Percentiles rank a stretch among this genome's conserved stretches.
Conservation (phyloP, 2,113 vertebrate genomes). For the Orycteropus afer region DNA sequence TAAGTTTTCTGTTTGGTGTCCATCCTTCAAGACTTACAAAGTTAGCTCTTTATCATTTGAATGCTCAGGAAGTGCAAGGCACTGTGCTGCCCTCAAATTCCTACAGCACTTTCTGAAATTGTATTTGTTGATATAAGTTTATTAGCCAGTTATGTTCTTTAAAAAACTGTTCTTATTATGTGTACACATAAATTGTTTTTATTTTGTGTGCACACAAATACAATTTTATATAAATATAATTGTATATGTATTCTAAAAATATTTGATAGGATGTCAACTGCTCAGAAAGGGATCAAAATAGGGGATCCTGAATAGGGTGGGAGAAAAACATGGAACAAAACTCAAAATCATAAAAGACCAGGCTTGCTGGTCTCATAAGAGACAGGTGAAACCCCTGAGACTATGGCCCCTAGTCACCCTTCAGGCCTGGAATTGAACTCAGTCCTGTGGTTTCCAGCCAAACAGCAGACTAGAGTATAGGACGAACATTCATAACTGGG, state of each 20-base stretch:
- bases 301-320: too few relatives aligned
- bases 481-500: too few relatives aligned
- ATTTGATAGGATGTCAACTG: not conserved
- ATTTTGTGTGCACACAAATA: too few relatives aligned
- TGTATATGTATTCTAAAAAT: not conserved
- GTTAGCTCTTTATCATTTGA: not conserved
- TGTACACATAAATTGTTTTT: not conserved
- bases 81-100: not conserved
- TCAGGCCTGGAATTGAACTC: too few relatives aligned
- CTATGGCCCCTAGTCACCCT: too few relatives aligned
- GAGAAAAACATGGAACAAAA: too few relatives aligned
- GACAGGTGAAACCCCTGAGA: too few relatives aligned
- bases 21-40: not conserved
- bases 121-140: not conserved
- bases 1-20: not conserved
- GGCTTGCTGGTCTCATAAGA: too few relatives aligned
- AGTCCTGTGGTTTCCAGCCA: too few relatives aligned
- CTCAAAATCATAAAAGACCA: too few relatives aligned
- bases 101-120: not conserved
- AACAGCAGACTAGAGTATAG: too few relatives aligned
- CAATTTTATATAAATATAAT: conserved; percentile 17
- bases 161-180: not conserved
- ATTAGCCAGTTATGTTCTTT: not conserved
- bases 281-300: too few relatives aligned
- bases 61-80: not conserved